These are phyloP conservation scores for Hermaeophaga mercurialis DNA, from an alignment of 2,888 invertebrate genomes.

Conservation along the genomic window DNA sequence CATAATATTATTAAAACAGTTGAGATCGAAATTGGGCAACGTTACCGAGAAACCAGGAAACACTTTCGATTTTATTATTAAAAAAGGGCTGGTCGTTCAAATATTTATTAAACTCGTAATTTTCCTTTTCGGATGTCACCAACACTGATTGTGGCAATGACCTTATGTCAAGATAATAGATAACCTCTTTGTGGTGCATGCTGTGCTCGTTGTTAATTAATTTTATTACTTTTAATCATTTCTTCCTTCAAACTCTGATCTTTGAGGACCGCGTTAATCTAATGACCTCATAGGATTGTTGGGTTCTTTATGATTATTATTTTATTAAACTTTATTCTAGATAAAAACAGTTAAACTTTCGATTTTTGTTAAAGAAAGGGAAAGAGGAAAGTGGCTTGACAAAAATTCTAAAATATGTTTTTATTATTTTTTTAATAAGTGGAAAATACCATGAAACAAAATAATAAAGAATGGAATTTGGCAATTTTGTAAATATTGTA, in stretches of 20 bases:
- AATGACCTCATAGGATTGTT: slow-evolving; percentile 9
- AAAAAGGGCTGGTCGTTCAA: slow-evolving; percentile 1
- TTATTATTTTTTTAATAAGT: no score
- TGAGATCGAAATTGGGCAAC: slow-evolving; percentile 6
- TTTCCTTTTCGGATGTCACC: slow-evolving; percentile 10
- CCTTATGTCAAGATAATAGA: slow-evolving; percentile 25
- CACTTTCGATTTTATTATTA: no score
- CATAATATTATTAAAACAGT: background rate
- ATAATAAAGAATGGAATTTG: no score
- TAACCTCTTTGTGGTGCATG: slow-evolving; percentile 27
- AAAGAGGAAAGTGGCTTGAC: no score
- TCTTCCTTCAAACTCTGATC: slow-evolving; percentile 3
- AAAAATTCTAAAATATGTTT: no score
- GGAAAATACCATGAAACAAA: no score
- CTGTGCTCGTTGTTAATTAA: slow-evolving; percentile 17
- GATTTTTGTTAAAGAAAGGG: no score
- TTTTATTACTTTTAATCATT: slow-evolving; percentile 23
- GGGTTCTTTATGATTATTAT: background rate
- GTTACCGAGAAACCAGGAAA: slow-evolving; percentile 11
- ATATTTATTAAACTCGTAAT: slow-evolving; percentile 21
- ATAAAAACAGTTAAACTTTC: no score
- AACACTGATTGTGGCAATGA: slow-evolving; percentile 26
- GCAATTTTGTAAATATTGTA: no score
- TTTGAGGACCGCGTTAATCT: background rate
- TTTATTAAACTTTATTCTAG: no score